Conservation (phyloP, 2,888 invertebrate species). For the Sycophila texana region DNA sequence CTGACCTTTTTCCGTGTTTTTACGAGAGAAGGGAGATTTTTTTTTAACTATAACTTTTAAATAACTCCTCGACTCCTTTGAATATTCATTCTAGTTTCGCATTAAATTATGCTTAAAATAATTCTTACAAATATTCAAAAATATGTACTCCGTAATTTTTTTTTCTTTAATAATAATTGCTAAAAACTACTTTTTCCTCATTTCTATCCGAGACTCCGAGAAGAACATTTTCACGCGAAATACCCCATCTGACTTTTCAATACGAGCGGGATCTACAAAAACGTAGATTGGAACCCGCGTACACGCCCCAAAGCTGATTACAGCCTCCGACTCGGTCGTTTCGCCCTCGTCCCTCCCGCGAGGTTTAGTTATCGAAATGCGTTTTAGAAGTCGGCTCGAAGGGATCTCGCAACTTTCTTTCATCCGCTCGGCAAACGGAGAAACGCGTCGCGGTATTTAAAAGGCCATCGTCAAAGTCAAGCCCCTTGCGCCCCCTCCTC, state of each 20-base stretch:
- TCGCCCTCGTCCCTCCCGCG: not conserved
- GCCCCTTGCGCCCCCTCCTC: not conserved
- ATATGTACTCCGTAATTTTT: no score
- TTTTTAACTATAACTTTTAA: no score
- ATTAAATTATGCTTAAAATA: no score
- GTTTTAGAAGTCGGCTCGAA: constrained; percentile 23
- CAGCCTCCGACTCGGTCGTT: not conserved
- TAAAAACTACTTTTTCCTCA: no score
- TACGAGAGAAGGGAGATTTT: no score
- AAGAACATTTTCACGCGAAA: constrained; percentile 4
- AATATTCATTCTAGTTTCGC: no score
- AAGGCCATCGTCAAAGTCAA: constrained; percentile 50
- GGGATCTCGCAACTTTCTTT: constrained; percentile 11
- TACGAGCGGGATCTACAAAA: no score
- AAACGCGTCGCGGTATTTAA: constrained; percentile 43
- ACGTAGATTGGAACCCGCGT: no score
- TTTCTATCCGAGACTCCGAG: not conserved
- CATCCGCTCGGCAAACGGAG: constrained; percentile 16
- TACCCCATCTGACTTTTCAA: not conserved
- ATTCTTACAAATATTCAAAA: no score
- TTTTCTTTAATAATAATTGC: no score
- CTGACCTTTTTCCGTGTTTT: not conserved
- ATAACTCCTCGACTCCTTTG: no score
- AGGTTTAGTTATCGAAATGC: constrained; percentile 42
- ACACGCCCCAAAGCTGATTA: constrained; percentile 4